A percentile compares a stretch with the other conserved stretches of the same genome.
Evolutionary conservation across 2,888 invertebrate species (phyloP).

Genomic region (Escarpia spicata): DNA sequence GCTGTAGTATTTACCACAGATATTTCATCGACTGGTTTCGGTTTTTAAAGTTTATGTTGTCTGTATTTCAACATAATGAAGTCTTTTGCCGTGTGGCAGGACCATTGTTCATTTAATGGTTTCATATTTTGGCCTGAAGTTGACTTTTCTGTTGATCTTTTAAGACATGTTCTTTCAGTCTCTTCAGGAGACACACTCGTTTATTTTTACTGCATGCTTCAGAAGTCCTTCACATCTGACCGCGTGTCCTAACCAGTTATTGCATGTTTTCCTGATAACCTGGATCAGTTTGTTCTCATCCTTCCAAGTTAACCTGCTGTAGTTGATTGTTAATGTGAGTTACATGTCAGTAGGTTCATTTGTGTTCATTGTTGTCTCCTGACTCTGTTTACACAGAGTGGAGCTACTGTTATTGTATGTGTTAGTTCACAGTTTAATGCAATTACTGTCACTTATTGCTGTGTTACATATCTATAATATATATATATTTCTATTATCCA

Average conservation of each 20-base stretch:
- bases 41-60: neutral
- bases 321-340: neutral
- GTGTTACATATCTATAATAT: neutral
- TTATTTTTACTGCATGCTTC: neutral
- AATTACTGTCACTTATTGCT: slow-evolving; percentile 11
- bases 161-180: neutral
- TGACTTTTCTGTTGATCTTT: neutral
- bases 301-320: neutral
- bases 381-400: neutral
- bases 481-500: slow-evolving; percentile 16
- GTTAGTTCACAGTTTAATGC: slow-evolving; percentile 16
- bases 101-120: neutral
- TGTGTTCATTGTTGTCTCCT: neutral
- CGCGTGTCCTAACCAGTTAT: neutral
- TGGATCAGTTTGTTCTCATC: neutral
- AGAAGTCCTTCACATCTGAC: neutral
- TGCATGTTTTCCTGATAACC: slow-evolving; percentile 12
- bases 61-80: neutral
- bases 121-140: neutral
- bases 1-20: neutral
- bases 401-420: neutral
- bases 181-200: neutral
- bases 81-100: neutral
- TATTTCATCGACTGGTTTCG: neutral
- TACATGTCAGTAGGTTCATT: neutral